Conservation (phyloP, 2,888 invertebrate species). For the Notocelia uddmanniana region DNA sequence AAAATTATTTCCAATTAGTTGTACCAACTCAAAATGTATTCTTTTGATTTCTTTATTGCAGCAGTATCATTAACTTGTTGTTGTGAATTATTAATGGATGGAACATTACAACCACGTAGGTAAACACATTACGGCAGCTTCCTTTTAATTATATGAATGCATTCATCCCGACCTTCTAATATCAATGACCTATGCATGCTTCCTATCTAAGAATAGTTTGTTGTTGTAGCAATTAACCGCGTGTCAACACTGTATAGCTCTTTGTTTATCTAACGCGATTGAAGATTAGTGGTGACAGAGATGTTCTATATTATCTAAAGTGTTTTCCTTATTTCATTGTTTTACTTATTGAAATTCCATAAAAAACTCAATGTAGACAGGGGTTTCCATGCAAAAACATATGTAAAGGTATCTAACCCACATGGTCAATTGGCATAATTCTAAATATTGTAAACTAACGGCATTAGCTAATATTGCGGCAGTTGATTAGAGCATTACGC, state of each 20-base stretch:
- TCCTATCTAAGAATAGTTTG: slow-evolving; percentile 42
- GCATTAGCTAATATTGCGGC: neutral
- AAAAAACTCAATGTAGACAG: neutral
- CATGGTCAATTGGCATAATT: neutral
- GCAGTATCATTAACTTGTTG: neutral
- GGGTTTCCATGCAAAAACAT: neutral
- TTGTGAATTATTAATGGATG: slow-evolving; percentile 25
- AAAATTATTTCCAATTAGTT: neutral
- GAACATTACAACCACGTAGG: slow-evolving; percentile 15
- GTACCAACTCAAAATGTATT: neutral
- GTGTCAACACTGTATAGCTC: slow-evolving; percentile 18
- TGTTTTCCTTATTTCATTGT: neutral
- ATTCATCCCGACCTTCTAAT: slow-evolving; percentile 35
- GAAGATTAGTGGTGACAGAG: slow-evolving; percentile 19
- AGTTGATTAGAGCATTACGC: slow-evolving; percentile 18
- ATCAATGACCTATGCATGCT: slow-evolving; percentile 40
- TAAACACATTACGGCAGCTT: slow-evolving; percentile 36
- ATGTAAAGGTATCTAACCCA: neutral
- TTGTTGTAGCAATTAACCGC: slow-evolving; percentile 29
- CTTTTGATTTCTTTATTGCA: neutral
- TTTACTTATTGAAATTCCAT: neutral
- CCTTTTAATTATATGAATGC: slow-evolving; percentile 37
- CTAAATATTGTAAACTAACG: neutral
- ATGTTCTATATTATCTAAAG: neutral
- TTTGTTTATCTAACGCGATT: slow-evolving; percentile 32